Evolutionary conservation across 1,140 invertebrate genomes (phyloP).

Genomic region (Globodera rostochiensis): DNA sequence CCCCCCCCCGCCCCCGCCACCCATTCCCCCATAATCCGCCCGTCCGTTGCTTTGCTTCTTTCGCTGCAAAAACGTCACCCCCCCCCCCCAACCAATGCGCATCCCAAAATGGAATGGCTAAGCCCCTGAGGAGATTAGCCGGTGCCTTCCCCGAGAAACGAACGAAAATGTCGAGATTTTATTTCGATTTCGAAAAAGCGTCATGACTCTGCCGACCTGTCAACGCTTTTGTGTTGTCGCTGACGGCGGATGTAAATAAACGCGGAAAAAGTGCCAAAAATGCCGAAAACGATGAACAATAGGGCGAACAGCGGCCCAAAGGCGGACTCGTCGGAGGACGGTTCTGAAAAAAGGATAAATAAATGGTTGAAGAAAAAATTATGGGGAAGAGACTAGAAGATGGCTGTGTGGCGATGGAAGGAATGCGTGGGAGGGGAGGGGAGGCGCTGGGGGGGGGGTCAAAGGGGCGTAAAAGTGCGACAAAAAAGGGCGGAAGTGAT

Average conservation of each 20-base stretch:
- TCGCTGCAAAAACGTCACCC: too few species aligned
- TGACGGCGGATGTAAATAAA: neutral
- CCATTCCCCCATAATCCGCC: too few species aligned
- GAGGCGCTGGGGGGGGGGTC: neutral
- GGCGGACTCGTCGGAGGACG: neutral
- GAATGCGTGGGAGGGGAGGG: neutral
- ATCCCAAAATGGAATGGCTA: neutral
- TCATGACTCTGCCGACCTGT: neutral
- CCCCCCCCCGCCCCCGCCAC: too few species aligned
- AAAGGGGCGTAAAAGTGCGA: neutral
- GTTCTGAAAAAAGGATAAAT: slow-evolving; percentile 8
- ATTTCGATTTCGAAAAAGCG: too few species aligned
- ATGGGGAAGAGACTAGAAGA: neutral
- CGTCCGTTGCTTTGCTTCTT: too few species aligned
- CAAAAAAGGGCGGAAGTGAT: neutral
- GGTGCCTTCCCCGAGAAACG: neutral
- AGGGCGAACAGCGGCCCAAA: slow-evolving; percentile 6
- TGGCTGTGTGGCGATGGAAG: neutral
- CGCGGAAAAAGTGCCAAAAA: neutral
- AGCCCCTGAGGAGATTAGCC: neutral
- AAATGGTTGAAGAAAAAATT: neutral
- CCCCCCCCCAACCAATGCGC: neutral
- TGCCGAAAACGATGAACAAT: slow-evolving; percentile 3
- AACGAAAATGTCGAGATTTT: too few species aligned
- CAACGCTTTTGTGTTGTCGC: neutral